Evolutionary conservation across 2,888 invertebrate genomes (phyloP).

Genomic region (Calliopum simillimum): DNA sequence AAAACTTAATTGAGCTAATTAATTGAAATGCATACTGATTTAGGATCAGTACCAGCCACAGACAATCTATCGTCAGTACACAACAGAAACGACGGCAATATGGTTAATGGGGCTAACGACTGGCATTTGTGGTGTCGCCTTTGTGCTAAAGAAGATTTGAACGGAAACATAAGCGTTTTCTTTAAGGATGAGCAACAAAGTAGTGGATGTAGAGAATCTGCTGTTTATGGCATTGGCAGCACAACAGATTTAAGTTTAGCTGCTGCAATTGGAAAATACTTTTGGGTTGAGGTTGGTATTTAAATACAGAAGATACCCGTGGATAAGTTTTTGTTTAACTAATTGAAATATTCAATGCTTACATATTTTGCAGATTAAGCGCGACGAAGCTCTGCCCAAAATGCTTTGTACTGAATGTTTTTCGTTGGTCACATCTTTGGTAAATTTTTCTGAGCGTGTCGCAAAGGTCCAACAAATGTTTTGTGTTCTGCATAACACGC

Average conservation of each 20-base stretch:
- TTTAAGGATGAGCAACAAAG: conserved; percentile 44
- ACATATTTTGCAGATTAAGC: conserved; percentile 52
- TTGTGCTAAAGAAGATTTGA: conserved; percentile 56
- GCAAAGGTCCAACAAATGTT: conserved; percentile 60
- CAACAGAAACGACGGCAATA: not conserved
- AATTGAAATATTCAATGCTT: not conserved
- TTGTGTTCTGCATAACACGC: conserved; percentile 48
- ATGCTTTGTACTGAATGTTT: conserved; percentile 57
- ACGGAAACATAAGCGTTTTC: conserved; percentile 51
- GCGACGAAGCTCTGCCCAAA: conserved; percentile 56
- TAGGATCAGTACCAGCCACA: not conserved
- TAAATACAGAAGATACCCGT: too few relatives aligned
- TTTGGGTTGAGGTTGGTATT: conserved; percentile 58
- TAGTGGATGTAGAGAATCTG: not conserved
- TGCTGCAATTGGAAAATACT: conserved; percentile 59
- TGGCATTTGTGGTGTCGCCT: conserved; percentile 64
- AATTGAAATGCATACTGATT: conserved; percentile 28
- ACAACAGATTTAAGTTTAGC: conserved; percentile 48
- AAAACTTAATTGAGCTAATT: conserved; percentile 14
- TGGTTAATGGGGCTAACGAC: conserved; percentile 11
- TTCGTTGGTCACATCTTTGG: conserved; percentile 53
- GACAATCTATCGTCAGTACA: not conserved
- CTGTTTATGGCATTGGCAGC: not conserved
- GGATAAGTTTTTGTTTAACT: not conserved
- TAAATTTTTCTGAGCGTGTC: conserved; percentile 57